These are phyloP conservation scores for Circaetus cinerascens DNA, from an alignment of 2,113 vertebrate genomes.

Conservation along the genomic window DNA sequence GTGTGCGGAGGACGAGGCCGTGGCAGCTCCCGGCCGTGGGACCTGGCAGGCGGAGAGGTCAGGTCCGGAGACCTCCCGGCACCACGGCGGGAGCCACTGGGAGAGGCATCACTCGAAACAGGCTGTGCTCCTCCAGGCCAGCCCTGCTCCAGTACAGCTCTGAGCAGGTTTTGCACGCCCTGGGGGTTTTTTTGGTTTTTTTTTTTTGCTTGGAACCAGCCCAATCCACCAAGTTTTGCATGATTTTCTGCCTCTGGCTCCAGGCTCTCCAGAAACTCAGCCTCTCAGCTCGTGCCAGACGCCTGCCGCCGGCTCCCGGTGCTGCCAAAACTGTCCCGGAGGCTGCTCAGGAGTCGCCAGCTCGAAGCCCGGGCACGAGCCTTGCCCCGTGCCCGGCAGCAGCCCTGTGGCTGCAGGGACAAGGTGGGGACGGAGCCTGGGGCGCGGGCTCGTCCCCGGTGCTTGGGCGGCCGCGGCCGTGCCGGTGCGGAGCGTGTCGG, in stretches of 20 bases:
- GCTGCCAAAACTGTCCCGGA: neutral
- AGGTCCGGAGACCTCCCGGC: neutral
- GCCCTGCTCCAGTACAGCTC: neutral
- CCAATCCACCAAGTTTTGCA: neutral
- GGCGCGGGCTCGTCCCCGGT: fast-evolving
- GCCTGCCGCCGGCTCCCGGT: neutral
- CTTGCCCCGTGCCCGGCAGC: fast-evolving
- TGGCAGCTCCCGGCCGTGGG: neutral
- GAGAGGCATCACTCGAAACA: neutral
- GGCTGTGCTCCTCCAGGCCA: neutral
- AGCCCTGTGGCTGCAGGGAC: neutral
- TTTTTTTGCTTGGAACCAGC: neutral
- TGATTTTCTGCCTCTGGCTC: neutral
- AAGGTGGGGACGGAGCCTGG: neutral
- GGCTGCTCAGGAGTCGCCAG: neutral
- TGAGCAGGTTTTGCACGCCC: neutral
- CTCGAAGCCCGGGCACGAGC: neutral
- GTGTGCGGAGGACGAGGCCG: fast-evolving
- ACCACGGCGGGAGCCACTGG: fast-evolving
- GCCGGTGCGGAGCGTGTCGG: neutral
- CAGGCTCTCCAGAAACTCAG: neutral
- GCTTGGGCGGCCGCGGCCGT: neutral
- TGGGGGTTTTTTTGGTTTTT: neutral
- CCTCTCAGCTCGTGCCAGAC: neutral
- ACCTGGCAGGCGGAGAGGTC: neutral